Evolutionary conservation across 2,113 vertebrate genomes (phyloP).

Genomic region (Microtus pennsylvanicus): DNA sequence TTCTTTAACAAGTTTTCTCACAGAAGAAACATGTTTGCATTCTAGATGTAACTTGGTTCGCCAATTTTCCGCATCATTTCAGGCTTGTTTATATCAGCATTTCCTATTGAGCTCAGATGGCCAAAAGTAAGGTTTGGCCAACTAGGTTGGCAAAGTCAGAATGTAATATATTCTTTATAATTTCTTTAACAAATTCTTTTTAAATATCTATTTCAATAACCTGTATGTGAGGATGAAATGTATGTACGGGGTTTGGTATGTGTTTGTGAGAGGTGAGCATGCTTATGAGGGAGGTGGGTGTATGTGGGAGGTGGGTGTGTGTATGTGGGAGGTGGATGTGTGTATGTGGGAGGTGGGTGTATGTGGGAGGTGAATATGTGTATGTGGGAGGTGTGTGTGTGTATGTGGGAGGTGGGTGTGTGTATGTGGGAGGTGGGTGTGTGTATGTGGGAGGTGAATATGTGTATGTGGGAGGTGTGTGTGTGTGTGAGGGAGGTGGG

Average conservation of each 20-base stretch:
- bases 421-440: not conserved
- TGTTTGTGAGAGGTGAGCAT: not conserved
- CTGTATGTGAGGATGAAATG: no score
- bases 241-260: not conserved
- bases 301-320: not conserved
- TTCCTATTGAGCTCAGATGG: not conserved
- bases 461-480: not conserved
- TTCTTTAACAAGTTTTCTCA: not conserved
- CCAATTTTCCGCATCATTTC: not conserved
- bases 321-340: not conserved
- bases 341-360: not conserved
- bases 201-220: not conserved
- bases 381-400: no score
- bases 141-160: not conserved
- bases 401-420: accelerated
- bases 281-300: not conserved
- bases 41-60: slow-evolving; percentile 17
- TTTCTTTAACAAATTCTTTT: not conserved
- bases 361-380: not conserved
- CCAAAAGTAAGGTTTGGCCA: not conserved
- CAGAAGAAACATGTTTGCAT: not conserved
- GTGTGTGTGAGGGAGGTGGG: not conserved
- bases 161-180: not conserved
- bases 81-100: not conserved
- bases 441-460: not conserved